Evolutionary conservation across 2,113 vertebrate genomes (phyloP), one percentile per base, ranked within the genome.

Genomic region (Pollachius pollachius): DNA sequence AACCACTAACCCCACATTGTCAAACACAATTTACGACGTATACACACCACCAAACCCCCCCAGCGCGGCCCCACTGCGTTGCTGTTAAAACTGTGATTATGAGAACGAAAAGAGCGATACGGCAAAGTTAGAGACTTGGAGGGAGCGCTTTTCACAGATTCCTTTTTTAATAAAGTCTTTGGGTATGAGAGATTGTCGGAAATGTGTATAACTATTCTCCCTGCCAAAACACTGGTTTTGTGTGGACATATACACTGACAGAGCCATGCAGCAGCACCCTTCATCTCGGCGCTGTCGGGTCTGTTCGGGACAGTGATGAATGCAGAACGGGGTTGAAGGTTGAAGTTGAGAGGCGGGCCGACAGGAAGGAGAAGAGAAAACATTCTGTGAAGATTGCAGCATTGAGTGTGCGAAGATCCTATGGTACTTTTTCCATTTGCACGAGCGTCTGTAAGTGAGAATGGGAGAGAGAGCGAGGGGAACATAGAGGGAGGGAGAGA

Each of bases 21-120:
- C 96, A 97, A 98, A 99, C 95, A 96, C 92, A 93, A 95, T 99
- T 96, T 96, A 94, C 91, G 91, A 93, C 94, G 94, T 96, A 90
- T 95, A 94, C 90, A 90, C 91, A 84, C 85, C 41, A 16, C 18
- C 57, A 17, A 25, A 15, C 2, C 62, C 12, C 12, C 3, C 62
- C 64, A 61, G 84, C 34, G 15, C 27, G 6, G 27, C 25, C 12
- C 62, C 64, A 84, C 76, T 78, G 84, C 74, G 71, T 85, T 79
- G 89, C 87, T 91, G 90, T 90, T 94, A 92, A 94, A 94, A 92
- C 90, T 92, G 92, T 92, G 92, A 96, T 96, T 95, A 96, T 92
- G 94, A 94, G 93, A 93, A 90, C 89, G 85, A 85, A 91, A 5
- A 13, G 54, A 91, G 90, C 62, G 90, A 93, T 93, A 91, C 66